These are phyloP conservation scores for Sarcophaga caerulescens DNA, from an alignment of 2,888 invertebrate genomes.

Conservation along the genomic window DNA sequence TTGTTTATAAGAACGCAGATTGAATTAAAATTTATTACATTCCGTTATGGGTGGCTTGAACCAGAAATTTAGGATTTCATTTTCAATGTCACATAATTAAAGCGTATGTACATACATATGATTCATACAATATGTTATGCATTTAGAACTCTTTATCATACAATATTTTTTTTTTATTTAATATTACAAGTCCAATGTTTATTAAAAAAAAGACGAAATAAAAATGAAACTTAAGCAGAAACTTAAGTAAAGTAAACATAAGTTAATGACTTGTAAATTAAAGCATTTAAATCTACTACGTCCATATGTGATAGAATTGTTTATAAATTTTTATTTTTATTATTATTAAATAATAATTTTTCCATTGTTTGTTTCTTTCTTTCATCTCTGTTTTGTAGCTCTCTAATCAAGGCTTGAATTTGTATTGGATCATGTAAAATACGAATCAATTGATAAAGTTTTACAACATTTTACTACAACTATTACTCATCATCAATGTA, in stretches of 20 bases:
- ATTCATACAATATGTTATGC: not conserved
- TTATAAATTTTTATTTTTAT: not conserved
- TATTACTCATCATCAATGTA: not conserved
- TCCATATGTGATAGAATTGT: not conserved
- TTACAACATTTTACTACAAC: not conserved
- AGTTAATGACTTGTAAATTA: constrained; percentile 10
- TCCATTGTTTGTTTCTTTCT: constrained; percentile 30
- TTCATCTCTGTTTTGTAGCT: constrained; percentile 26
- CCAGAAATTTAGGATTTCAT: not conserved
- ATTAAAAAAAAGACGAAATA: not conserved
- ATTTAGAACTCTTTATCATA: constrained; percentile 1
- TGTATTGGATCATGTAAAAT: not conserved
- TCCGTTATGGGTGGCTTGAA: not conserved
- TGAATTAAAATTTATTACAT: not conserved
- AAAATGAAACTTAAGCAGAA: constrained; percentile 21
- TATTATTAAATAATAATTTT: constrained; percentile 6
- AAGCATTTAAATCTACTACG: not conserved
- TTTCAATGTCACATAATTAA: not conserved
- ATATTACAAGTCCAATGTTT: constrained; percentile 43
- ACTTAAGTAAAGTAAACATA: not conserved
- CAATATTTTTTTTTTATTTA: not conserved
- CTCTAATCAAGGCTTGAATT: constrained; percentile 18
- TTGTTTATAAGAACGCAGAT: too few relatives aligned
- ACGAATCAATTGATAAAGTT: constrained; percentile 4
- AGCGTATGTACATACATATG: not conserved